A percentile compares a stretch with the other conserved stretches of the same genome.
These are phyloP conservation scores for Himalopsyche anomala DNA, from an alignment of 2,888 invertebrate genomes.

Conservation along the genomic window DNA sequence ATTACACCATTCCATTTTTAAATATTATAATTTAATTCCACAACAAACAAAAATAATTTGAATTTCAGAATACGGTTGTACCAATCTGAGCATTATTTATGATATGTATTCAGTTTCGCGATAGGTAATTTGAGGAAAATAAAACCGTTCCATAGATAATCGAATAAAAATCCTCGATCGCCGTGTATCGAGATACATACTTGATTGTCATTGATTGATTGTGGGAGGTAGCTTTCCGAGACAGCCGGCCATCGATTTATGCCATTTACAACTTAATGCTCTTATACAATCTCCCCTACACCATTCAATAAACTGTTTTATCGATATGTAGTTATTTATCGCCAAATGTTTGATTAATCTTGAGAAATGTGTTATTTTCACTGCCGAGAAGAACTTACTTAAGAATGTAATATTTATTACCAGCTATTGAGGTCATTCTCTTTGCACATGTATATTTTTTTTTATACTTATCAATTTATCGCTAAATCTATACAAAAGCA, in stretches of 20 bases:
- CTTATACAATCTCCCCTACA: conserved; percentile 7
- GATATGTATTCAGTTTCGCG: neutral
- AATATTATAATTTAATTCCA: too few relatives aligned
- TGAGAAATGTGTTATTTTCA: conserved; percentile 13
- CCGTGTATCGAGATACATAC: conserved; percentile 1
- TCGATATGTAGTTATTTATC: conserved; percentile 31
- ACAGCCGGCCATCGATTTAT: neutral
- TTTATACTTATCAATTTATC: too few relatives aligned
- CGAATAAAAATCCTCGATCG: conserved; percentile 11
- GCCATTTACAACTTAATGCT: neutral
- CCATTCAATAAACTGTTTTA: conserved; percentile 9
- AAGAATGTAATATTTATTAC: conserved; percentile 3
- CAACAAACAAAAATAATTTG: too few relatives aligned
- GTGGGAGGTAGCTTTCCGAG: neutral
- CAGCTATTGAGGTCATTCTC: neutral
- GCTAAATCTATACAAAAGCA: too few relatives aligned
- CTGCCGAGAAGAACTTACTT: neutral
- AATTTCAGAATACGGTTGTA: too few relatives aligned
- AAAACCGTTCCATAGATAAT: conserved; percentile 7
- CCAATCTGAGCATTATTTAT: too few relatives aligned
- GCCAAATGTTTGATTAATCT: conserved; percentile 16
- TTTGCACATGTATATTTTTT: too few relatives aligned
- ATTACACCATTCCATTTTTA: too few relatives aligned
- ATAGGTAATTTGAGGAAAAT: neutral
- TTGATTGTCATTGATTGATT: conserved; percentile 30